Evolutionary conservation across 1,140 invertebrate genomes (phyloP), one percentile per base, ranked within the genome.

Genomic region (Drosophila subobscura): DNA sequence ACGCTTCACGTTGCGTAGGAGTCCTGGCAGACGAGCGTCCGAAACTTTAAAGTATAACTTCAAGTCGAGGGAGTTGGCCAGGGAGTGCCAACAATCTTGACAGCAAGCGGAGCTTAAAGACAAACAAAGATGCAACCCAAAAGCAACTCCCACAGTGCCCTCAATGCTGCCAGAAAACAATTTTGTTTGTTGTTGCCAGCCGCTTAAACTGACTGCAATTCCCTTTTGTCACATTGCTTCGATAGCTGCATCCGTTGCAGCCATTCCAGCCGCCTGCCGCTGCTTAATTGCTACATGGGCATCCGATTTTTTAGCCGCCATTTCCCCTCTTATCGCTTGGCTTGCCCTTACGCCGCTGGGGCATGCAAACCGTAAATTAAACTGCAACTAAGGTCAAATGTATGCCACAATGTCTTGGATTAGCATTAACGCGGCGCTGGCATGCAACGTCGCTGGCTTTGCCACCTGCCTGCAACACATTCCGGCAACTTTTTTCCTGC

Each of bases 21-120:
- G 33, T 33, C 29, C n/a, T 25, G 20, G 33, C 45, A 27, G 16
- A 16, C 33, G 14, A 49, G 5, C 56, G 50, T 49, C 52, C 76
- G 44, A 79, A 85, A 81, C 68, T 81, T 81, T 85, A 64, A 84
- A 73, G 58, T 74, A 57, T 65, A 67, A 68, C 65, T 80, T 29
- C 56, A 65, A 80, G 68, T 81, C 68, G 55, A 55, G 81, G 81
- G 81, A 81, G 60, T 55, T 10, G 65, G 64, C 59, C 46, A 52
- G 44, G 54, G n/a, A n/a, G 52, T 51, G 58, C 57, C 73, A 76
- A 79, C 77, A 86, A 73, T 86, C 81, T 86, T 65, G 50, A 84
- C 72, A 79, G 72, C 66, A 61, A 76, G 78, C 72, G 71, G 64
- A 84, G 77, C 86, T 88, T 88, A 64, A 85, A 85, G 83, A 85